phyloP scores from a whole-genome alignment of 2,797 vertebrate genomes.

The Babyrousa celebensis region DNA sequence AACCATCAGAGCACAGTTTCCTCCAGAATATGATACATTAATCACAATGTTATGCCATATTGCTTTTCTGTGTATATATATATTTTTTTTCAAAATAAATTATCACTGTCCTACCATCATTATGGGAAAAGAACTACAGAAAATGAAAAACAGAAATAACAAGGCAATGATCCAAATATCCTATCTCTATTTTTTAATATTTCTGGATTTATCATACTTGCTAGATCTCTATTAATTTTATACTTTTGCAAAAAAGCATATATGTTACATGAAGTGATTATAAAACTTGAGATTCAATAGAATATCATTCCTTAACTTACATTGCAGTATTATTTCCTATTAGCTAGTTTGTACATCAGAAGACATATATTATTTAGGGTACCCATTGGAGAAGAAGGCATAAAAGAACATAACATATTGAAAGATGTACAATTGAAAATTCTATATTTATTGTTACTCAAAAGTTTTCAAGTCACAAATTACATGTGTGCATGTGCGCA shows the following conservation, averaged over 20 bases:
- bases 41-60: background rate
- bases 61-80: constrained; percentile 32
- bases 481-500: background rate
- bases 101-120: background rate
- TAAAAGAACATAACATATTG: background rate
- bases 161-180: background rate
- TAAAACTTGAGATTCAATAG: constrained; percentile 20
- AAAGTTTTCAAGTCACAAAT: constrained; percentile 6
- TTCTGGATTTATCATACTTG: background rate
- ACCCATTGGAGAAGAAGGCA: background rate
- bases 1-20: constrained; percentile 4
- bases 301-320: background rate
- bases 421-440: background rate
- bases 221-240: background rate
- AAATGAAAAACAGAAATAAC: constrained; percentile 44
- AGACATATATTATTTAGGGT: background rate
- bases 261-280: background rate
- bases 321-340: background rate
- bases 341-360: background rate
- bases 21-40: constrained; percentile 40
- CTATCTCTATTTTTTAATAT: background rate
- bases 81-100: constrained; percentile 62
- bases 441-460: background rate
- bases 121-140: background rate
- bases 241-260: background rate